Conservation (phyloP, 2,888 invertebrate species). For the Himalopsyche kuldschensis region DNA sequence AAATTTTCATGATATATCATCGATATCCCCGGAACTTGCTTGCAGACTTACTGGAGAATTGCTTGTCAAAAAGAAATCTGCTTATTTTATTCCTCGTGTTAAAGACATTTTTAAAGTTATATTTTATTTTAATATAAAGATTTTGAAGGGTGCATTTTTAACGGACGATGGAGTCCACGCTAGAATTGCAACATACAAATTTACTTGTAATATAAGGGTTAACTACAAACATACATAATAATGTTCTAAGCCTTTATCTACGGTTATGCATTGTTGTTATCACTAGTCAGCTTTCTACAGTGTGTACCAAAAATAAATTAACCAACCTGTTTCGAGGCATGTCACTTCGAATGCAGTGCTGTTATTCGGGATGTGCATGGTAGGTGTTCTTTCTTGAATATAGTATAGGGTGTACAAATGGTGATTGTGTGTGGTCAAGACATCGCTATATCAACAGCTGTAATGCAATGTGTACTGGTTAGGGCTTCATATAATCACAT, state of each 20-base stretch:
- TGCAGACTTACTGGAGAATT: no score
- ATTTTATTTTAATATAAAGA: no score
- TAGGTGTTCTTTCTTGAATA: conserved; percentile 5
- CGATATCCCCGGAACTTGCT: no score
- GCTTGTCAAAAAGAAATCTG: no score
- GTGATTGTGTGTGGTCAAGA: conserved; percentile 6
- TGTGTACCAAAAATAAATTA: background rate
- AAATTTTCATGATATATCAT: no score
- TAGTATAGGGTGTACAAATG: background rate
- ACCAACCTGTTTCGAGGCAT: conserved; percentile 37
- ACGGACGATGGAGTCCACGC: no score
- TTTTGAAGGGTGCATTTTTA: no score
- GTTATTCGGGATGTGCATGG: conserved; percentile 10
- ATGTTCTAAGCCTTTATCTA: background rate
- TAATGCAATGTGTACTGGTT: background rate
- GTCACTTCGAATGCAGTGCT: conserved; percentile 23
- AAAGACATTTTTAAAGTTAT: no score
- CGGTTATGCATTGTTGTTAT: background rate
- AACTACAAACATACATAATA: no score
- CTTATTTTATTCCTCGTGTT: no score
- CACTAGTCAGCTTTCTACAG: background rate
- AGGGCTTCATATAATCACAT: background rate
- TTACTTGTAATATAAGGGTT: no score
- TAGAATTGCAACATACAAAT: no score
- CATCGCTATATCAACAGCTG: background rate